Conservation (phyloP, 2,113 vertebrate genomes). For the Chionomys nivalis region DNA sequence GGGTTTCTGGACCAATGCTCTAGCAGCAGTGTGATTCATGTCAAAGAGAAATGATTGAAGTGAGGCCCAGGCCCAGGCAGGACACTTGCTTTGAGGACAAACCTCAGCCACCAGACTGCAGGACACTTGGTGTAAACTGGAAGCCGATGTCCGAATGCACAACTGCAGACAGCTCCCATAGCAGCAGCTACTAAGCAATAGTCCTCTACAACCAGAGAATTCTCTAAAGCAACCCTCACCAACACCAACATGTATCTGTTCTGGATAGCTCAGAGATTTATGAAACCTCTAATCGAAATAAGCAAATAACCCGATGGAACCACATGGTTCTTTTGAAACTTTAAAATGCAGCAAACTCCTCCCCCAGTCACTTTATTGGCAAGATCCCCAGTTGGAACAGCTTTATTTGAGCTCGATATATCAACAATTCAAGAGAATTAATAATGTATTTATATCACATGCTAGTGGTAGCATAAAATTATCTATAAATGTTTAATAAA, state of each 20-base stretch:
- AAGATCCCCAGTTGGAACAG: constrained; percentile 62
- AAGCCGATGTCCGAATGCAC: neutral
- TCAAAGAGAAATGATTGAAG: constrained; percentile 6
- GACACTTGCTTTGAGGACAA: constrained; percentile 15
- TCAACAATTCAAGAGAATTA: constrained; percentile 84
- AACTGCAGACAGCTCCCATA: constrained; percentile 14
- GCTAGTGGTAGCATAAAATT: constrained; percentile 87
- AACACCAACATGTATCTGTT: neutral
- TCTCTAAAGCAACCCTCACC: constrained; percentile 31
- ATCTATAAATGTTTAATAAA: constrained; percentile 91
- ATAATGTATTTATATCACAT: constrained; percentile 88
- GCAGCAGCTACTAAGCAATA: neutral
- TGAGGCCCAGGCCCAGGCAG: neutral
- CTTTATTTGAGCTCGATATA: constrained; percentile 77
- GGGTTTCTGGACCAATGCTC: neutral
- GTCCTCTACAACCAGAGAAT: neutral
- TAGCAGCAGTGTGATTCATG: neutral
- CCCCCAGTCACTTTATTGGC: constrained; percentile 58
- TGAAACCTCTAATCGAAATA: constrained; percentile 21
- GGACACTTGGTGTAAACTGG: neutral
- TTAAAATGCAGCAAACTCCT: neutral
- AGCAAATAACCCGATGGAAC: constrained; percentile 31
- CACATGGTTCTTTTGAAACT: constrained; percentile 11
- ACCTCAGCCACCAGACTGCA: neutral
- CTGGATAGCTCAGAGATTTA: constrained; percentile 6